A percentile compares a stretch with the other conserved stretches of the same genome.
These are phyloP conservation scores for Eremobia ochroleuca DNA, from an alignment of 2,888 invertebrate species.

Conservation along the genomic window DNA sequence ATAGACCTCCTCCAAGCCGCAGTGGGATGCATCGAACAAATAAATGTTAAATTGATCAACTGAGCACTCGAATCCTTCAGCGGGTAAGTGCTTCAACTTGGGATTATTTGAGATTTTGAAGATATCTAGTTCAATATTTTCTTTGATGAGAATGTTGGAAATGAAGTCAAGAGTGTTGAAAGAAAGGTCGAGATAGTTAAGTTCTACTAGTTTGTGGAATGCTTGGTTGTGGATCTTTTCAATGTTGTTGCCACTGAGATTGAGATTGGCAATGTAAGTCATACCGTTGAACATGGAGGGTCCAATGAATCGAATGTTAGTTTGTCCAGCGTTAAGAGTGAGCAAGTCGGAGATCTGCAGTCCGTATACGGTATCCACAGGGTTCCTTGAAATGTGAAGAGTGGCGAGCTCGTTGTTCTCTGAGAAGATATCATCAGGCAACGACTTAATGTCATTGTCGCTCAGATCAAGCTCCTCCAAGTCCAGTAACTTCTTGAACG, in stretches of 20 bases:
- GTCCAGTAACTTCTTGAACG: conserved; percentile 92
- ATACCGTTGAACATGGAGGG: conserved; percentile 93
- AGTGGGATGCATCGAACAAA: conserved; percentile 94
- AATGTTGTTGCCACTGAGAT: conserved; percentile 93
- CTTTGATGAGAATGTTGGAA: conserved; percentile 93
- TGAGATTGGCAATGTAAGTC: conserved; percentile 92
- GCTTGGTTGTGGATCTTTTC: conserved; percentile 93
- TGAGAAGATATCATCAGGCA: conserved; percentile 92
- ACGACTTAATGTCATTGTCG: conserved; percentile 92
- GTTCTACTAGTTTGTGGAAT: conserved; percentile 92
- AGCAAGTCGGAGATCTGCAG: conserved; percentile 92
- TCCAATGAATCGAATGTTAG: conserved; percentile 92
- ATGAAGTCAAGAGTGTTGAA: conserved; percentile 93
- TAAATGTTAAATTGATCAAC: conserved; percentile 92
- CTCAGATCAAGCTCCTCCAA: conserved; percentile 94
- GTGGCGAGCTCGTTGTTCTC: conserved; percentile 93
- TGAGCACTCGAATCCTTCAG: conserved; percentile 92
- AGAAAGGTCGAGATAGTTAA: conserved; percentile 94
- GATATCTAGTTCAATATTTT: conserved; percentile 93
- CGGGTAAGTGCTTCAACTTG: conserved; percentile 92
- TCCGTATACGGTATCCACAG: conserved; percentile 92
- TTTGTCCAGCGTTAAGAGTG: conserved; percentile 93
- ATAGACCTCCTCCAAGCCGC: conserved; percentile 92
- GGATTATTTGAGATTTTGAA: conserved; percentile 94
- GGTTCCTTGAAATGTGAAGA: conserved; percentile 93